Conservation (phyloP, 2,888 invertebrate species). For the Leptogaster cylindrica region DNA sequence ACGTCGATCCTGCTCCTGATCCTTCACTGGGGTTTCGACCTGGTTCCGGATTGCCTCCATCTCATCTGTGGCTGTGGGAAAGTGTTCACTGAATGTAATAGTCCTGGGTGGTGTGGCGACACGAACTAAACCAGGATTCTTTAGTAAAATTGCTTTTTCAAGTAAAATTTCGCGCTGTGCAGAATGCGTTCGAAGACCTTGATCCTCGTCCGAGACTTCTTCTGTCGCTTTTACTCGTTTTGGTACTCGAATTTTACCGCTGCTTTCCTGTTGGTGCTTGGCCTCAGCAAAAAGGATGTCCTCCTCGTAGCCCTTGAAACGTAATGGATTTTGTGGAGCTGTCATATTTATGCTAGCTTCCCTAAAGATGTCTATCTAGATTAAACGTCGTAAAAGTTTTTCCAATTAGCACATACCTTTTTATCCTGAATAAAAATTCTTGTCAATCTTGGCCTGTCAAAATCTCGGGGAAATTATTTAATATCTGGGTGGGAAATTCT, state of each 20-base stretch:
- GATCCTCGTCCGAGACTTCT: conserved; percentile 71
- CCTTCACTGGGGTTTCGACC: conserved; percentile 55
- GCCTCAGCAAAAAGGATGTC: conserved; percentile 63
- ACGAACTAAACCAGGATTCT: conserved; percentile 75
- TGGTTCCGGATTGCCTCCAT: conserved; percentile 49
- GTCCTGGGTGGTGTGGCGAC: conserved; percentile 89
- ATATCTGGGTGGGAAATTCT: too few species aligned
- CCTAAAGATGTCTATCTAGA: not conserved
- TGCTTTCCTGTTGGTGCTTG: conserved; percentile 78
- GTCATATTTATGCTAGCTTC: conserved; percentile 63
- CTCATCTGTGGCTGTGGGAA: conserved; percentile 72
- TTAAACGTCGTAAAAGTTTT: not conserved
- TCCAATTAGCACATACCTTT: not conserved
- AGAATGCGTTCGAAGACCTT: conserved; percentile 73
- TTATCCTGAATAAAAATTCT: not conserved
- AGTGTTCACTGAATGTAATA: conserved; percentile 84
- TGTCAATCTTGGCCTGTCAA: not conserved
- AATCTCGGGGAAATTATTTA: too few species aligned
- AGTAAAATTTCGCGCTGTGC: conserved; percentile 85
- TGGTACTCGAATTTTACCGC: conserved; percentile 81
- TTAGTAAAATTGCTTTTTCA: conserved; percentile 79
- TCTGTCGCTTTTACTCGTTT: conserved; percentile 79
- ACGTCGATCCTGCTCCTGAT: conserved; percentile 57
- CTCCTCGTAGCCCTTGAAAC: conserved; percentile 72
- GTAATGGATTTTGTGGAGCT: conserved; percentile 67